phyloP scores from a whole-genome alignment of 1,140 invertebrate genomes.

The Vanessa tameamea region DNA sequence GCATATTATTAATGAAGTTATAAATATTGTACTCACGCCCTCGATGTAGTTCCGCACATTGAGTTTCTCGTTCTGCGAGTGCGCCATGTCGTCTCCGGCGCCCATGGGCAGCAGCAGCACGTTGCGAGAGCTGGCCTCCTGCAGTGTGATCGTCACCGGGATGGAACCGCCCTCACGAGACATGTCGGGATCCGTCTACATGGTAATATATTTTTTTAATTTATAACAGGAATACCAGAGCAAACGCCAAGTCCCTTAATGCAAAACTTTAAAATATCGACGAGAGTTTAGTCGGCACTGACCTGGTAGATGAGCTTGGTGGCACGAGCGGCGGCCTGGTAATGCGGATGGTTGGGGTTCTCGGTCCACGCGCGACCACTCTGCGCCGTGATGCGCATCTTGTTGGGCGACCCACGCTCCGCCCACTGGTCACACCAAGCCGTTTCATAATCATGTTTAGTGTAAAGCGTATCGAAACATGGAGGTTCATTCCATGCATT shows the following conservation, averaged over 20 bases:
- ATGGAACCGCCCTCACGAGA: slow-evolving; percentile 98
- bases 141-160: slow-evolving; percentile 94
- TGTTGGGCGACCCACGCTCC: slow-evolving; percentile 91
- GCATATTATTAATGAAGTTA: background rate
- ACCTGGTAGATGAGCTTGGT: slow-evolving; percentile 94
- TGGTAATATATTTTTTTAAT: background rate
- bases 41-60: slow-evolving; percentile 96
- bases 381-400: slow-evolving; percentile 90
- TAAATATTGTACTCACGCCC: slow-evolving; percentile 86
- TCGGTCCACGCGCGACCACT: slow-evolving; percentile 95
- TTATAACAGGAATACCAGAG: background rate
- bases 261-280: no score
- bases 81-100: slow-evolving; percentile 96
- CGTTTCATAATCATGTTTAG: no score
- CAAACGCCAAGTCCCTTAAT: no score
- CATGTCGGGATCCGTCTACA: slow-evolving; percentile 90
- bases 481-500: no score
- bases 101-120: slow-evolving; percentile 96
- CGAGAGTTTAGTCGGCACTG: background rate
- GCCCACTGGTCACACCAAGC: slow-evolving; percentile 76
- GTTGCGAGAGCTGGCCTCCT: slow-evolving; percentile 95
- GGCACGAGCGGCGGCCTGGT: slow-evolving; percentile 92
- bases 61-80: slow-evolving; percentile 99
- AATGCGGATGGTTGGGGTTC: slow-evolving; percentile 95
- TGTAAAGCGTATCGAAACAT: no score